Evolutionary conservation across 1,140 invertebrate genomes (phyloP).

Genomic region (Platyscapa corneri): DNA sequence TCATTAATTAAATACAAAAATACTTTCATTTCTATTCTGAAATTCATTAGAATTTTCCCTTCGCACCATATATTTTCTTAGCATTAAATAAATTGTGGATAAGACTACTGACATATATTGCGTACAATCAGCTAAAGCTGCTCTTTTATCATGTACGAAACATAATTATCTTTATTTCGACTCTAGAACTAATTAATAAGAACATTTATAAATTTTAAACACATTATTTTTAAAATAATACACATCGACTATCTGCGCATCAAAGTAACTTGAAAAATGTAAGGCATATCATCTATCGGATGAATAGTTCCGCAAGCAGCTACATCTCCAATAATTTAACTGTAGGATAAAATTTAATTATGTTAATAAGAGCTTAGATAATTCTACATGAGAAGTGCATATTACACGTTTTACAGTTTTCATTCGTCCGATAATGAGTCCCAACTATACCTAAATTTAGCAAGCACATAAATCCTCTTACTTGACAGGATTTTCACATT

Average conservation of each 20-base stretch:
- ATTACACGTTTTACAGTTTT: not conserved
- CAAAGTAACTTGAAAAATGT: conserved; percentile 22
- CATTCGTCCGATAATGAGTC: conserved; percentile 11
- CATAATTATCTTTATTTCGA: conserved; percentile 6
- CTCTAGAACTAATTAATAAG: conserved; percentile 18
- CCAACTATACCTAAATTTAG: not conserved
- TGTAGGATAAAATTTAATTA: conserved; percentile 22
- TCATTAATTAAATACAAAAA: too few species aligned
- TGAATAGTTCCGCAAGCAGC: not conserved
- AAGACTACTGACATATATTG: too few species aligned
- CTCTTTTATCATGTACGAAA: not conserved
- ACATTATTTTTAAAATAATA: not conserved
- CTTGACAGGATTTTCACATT: conserved; percentile 10
- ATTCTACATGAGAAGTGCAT: not conserved
- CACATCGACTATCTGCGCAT: not conserved
- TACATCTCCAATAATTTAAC: conserved; percentile 9
- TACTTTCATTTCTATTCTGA: too few species aligned
- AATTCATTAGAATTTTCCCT: too few species aligned
- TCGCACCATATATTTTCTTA: too few species aligned
- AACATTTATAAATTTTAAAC: not conserved
- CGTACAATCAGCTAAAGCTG: not conserved
- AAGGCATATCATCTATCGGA: not conserved
- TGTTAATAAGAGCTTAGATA: conserved; percentile 27
- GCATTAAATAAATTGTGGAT: too few species aligned
- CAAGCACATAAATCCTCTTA: not conserved